Evolutionary conservation across 2,888 invertebrate species (phyloP), one percentile per base, ranked within the genome.

Genomic region (Phania funesta): DNA sequence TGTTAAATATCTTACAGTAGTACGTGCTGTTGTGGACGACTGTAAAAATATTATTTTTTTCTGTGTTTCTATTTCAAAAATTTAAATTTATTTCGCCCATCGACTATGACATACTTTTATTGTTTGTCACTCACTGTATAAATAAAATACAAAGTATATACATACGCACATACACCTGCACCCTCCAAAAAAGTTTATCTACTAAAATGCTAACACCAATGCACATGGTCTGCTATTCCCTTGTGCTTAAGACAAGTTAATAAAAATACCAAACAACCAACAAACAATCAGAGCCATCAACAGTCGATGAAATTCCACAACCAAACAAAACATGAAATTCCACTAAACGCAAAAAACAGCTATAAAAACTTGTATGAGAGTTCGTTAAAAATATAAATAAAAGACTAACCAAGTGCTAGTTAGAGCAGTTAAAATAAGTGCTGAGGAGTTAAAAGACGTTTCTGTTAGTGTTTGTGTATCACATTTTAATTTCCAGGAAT

Each of bases 181-280:
- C 7, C 20, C 46, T 22, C 18, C 38, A 50, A 50, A 60, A 18
- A 60, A 56, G 18, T 65, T 35, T 65, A 48, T 48, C 48, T 48
- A 48, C 26, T 56, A 26, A 4, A 56, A 46, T 11, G 18, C 5
- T 60, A n/a, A 46, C 64, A 73, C 41, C 68, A 64, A 58, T 75
- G 74, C 78, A 74, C 44, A 78, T 82, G 68, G 58, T 48, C 48
- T 60, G 52, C 60, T 75, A 65, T 67, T 70, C 58, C 65, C 46
- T 78, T 70, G 68, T 58, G 68, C 68, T 82, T 64, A 58, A 32
- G 70, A 78, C 74, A 82, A 82, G 82, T 82, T 82, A 78, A 82
- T 82, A 78, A 78, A 82, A 81, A 82, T 65, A 78, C 65, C 60
- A 67, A 75, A 68, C 62, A 68, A 62, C 18, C 46, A 54, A 54